phyloP scores from a whole-genome alignment of 2,888 invertebrate species.

The Ochlodes sylvanus region DNA sequence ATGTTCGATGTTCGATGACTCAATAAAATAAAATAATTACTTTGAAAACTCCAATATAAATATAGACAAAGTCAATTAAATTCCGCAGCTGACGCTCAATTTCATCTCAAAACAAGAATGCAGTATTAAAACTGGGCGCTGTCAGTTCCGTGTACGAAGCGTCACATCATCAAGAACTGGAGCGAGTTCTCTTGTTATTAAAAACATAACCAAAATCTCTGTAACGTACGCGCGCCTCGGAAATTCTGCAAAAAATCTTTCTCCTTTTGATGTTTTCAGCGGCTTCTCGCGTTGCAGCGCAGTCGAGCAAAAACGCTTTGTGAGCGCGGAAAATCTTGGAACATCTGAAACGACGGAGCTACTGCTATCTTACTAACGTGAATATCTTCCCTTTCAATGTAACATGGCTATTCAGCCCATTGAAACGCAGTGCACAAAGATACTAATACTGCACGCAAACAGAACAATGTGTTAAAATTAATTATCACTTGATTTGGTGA shows the following conservation, averaged over 20 bases:
- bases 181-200: not conserved
- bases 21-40: too few species aligned
- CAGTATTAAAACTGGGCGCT: not conserved
- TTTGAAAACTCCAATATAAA: too few species aligned
- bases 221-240: not conserved
- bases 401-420: too few species aligned
- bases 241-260: not conserved
- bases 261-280: not conserved
- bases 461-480: too few species aligned
- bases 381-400: too few species aligned
- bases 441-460: too few species aligned
- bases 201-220: constrained; percentile 8
- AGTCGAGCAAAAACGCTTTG: constrained; percentile 1
- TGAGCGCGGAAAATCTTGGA: not conserved
- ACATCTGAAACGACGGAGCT: not conserved
- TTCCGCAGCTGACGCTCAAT: not conserved
- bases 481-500: too few species aligned
- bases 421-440: too few species aligned
- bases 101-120: not conserved
- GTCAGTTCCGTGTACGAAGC: not conserved
- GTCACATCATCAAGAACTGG: not conserved
- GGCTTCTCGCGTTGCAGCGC: not conserved
- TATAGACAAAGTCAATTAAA: too few species aligned
- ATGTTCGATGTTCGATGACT: too few species aligned
- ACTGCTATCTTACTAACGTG: too few species aligned